These are phyloP conservation scores for Camponotus vicinus DNA, from an alignment of 1,140 invertebrate genomes.

Conservation along the genomic window DNA sequence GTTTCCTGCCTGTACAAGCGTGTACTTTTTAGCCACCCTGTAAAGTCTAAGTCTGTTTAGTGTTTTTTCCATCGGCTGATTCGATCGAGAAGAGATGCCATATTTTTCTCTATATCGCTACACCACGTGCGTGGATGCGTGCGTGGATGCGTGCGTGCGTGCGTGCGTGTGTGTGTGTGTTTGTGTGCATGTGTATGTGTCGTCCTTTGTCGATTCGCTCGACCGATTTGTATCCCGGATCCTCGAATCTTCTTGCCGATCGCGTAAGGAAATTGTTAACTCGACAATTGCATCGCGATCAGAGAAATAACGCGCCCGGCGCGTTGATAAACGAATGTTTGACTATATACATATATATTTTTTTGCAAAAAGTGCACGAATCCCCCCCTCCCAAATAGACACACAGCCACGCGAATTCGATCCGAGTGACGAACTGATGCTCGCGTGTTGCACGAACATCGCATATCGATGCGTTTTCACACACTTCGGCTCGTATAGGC, in stretches of 20 bases:
- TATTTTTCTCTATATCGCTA: conserved; percentile 16
- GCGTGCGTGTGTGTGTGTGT: background rate
- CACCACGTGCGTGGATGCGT: no score
- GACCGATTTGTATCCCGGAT: conserved; percentile 1
- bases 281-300: conserved; percentile 34
- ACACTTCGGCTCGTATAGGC: conserved; percentile 60
- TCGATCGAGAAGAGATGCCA: background rate
- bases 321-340: background rate
- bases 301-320: background rate
- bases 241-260: conserved; percentile 4
- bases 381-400: conserved; percentile 2
- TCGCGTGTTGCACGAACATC: conserved; percentile 64
- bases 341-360: conserved; percentile 16
- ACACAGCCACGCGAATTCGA: conserved; percentile 16
- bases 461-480: conserved; percentile 48
- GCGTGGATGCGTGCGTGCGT: conserved; percentile 23
- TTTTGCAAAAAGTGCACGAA: conserved; percentile 28
- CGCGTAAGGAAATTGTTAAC: conserved; percentile 15
- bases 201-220: background rate
- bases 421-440: conserved; percentile 28
- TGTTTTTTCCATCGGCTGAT: background rate
- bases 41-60: background rate
- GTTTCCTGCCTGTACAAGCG: background rate
- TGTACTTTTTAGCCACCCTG: background rate
- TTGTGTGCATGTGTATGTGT: conserved; percentile 9